Evolutionary conservation across 1,140 invertebrate species (phyloP).

Genomic region (Brachionus angularis): DNA sequence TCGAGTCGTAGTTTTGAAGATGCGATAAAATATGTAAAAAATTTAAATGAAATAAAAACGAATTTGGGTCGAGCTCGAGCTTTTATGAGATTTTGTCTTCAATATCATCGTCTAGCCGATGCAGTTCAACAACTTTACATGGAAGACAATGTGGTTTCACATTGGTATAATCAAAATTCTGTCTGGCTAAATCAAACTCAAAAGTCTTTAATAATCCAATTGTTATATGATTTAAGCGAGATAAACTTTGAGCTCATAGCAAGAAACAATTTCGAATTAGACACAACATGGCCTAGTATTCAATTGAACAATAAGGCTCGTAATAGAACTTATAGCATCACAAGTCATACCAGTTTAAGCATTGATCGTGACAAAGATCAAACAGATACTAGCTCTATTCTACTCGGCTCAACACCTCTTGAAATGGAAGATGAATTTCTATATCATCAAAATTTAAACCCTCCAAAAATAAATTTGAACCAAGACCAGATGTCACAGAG

Average conservation of each 20-base stretch:
- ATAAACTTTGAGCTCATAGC: slow-evolving; percentile 60
- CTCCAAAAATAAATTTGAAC: background rate
- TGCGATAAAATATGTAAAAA: slow-evolving; percentile 58
- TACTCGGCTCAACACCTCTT: slow-evolving; percentile 24
- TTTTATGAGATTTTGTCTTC: slow-evolving; percentile 58
- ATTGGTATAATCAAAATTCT: slow-evolving; percentile 52
- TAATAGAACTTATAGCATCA: slow-evolving; percentile 52
- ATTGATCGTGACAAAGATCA: slow-evolving; percentile 52
- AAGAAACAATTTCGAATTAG: slow-evolving; percentile 57
- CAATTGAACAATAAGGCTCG: slow-evolving; percentile 49
- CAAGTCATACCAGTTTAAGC: slow-evolving; percentile 51
- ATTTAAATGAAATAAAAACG: slow-evolving; percentile 58
- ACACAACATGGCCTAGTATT: slow-evolving; percentile 60
- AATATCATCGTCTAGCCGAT: slow-evolving; percentile 59
- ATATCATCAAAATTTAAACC: slow-evolving; percentile 8
- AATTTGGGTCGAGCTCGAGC: slow-evolving; percentile 56
- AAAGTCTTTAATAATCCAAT: slow-evolving; percentile 49
- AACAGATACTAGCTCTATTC: slow-evolving; percentile 41
- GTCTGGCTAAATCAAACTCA: slow-evolving; percentile 51
- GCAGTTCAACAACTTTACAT: slow-evolving; percentile 57
- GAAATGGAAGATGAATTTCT: slow-evolving; percentile 39
- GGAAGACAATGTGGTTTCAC: slow-evolving; percentile 51
- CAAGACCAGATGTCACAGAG: background rate
- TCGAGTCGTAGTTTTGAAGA: slow-evolving; percentile 53
- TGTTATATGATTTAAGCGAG: slow-evolving; percentile 59